Conservation (phyloP, 1,140 invertebrate genomes). For the Cydia splendana region DNA sequence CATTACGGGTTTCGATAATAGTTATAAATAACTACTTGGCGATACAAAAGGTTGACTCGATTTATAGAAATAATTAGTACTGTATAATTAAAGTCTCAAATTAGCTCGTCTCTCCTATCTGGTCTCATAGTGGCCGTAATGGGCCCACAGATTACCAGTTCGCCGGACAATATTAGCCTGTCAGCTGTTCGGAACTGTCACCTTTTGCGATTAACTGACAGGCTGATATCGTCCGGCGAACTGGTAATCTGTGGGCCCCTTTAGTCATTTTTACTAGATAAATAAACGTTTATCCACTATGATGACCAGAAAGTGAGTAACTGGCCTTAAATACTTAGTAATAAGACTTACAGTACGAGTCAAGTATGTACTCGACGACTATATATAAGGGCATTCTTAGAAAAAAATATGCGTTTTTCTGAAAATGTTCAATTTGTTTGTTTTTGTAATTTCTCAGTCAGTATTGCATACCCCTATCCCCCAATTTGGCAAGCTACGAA, state of each 20-base stretch:
- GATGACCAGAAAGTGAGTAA: not conserved
- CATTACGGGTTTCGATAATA: slow-evolving; percentile 8
- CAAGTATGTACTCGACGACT: not conserved
- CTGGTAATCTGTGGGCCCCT: too few relatives aligned
- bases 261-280: not conserved
- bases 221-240: too few relatives aligned
- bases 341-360: slow-evolving; percentile 21
- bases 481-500: slow-evolving; percentile 15
- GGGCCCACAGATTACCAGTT: too few relatives aligned
- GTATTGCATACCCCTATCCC: slow-evolving; percentile 25
- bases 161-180: too few relatives aligned
- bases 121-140: not conserved
- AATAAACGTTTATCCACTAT: not conserved
- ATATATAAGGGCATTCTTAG: not conserved
- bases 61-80: slow-evolving; percentile 30
- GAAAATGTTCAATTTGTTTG: not conserved
- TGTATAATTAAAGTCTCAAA: slow-evolving; percentile 27
- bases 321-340: slow-evolving; percentile 16
- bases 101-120: slow-evolving; percentile 8
- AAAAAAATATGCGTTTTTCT: not conserved
- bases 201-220: too few relatives aligned
- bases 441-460: not conserved
- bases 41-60: slow-evolving; percentile 32
- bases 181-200: too few relatives aligned
- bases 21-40: slow-evolving; percentile 23